A percentile compares a stretch with the other conserved stretches of the same genome.
Evolutionary conservation across 2,888 invertebrate genomes (phyloP).

Genomic region (Timema cristinae): DNA sequence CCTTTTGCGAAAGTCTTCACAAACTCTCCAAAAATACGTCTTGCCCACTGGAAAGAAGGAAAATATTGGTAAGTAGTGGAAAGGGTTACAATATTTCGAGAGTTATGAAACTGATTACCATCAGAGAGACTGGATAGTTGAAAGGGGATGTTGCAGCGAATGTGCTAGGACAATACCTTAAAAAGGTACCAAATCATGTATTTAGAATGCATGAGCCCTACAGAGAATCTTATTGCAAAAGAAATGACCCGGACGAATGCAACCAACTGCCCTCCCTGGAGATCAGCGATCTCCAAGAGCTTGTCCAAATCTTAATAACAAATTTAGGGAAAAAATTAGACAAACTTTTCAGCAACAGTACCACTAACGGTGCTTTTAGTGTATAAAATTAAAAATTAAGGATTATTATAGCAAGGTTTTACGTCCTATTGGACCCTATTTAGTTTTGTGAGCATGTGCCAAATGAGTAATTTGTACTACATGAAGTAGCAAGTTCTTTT

Average conservation of each 20-base stretch:
- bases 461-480: too few relatives aligned
- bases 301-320: neutral
- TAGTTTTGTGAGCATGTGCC: too few relatives aligned
- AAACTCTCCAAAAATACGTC: constrained; percentile 17
- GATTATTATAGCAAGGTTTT: too few relatives aligned
- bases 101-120: neutral
- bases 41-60: neutral
- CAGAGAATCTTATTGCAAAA: neutral
- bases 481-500: too few relatives aligned
- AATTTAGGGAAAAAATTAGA: neutral
- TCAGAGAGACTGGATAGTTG: neutral
- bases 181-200: neutral
- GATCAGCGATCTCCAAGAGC: neutral
- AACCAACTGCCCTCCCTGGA: neutral
- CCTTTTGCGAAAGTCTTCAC: constrained; percentile 14
- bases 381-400: neutral
- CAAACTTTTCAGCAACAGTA: neutral
- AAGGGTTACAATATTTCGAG: neutral
- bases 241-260: neutral
- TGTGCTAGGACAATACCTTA: neutral
- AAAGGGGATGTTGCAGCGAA: neutral
- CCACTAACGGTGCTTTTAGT: neutral
- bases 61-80: neutral
- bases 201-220: neutral
- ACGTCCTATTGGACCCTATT: too few relatives aligned